phyloP scores from a whole-genome alignment of 1,140 invertebrate genomes.

The Chironomus tepperi region DNA sequence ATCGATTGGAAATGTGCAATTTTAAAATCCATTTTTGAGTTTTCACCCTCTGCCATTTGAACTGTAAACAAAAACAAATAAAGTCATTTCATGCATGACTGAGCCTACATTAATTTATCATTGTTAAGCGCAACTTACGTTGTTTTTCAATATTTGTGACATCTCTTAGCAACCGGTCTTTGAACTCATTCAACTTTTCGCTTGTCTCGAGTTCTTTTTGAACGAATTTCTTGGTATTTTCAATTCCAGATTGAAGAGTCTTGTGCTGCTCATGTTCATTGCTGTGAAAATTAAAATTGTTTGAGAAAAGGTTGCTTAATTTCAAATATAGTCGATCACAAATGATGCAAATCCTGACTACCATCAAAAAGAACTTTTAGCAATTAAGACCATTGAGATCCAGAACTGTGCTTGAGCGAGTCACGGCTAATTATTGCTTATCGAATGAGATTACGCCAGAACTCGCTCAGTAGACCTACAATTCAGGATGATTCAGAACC shows the following conservation, averaged over 20 bases:
- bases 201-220: conserved; percentile 56
- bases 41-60: conserved; percentile 34
- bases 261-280: conserved; percentile 47
- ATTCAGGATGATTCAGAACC: too few species aligned
- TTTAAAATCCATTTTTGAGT: conserved; percentile 42
- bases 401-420: too few species aligned
- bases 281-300: conserved; percentile 34
- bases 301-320: too few species aligned
- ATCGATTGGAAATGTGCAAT: conserved; percentile 45
- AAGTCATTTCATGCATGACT: background rate
- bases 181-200: conserved; percentile 51
- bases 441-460: too few species aligned
- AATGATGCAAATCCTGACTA: too few species aligned
- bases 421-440: too few species aligned
- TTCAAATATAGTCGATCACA: too few species aligned
- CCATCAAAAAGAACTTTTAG: too few species aligned
- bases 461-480: too few species aligned
- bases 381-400: too few species aligned
- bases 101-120: background rate
- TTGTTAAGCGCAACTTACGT: conserved; percentile 30
- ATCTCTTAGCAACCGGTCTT: conserved; percentile 48
- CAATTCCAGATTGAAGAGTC: conserved; percentile 46
- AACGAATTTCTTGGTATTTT: conserved; percentile 50
- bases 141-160: conserved; percentile 40
- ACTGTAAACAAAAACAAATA: conserved; percentile 30